Evolutionary conservation across 2,113 vertebrate genomes (phyloP), one percentile per base, ranked within the genome.

Genomic region (Protomyctophum bolini): DNA sequence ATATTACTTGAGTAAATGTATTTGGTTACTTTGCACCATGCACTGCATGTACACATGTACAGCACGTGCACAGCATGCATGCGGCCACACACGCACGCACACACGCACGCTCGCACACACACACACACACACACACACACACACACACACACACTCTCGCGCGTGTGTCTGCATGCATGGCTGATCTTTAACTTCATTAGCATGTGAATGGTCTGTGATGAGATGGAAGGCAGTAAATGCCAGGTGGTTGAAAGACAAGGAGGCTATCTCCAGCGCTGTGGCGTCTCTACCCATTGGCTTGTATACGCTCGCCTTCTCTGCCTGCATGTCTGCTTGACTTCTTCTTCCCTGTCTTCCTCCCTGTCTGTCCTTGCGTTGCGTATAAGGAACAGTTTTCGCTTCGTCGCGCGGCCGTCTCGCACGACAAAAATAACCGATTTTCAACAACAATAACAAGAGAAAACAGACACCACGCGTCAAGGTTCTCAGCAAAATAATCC

Each of bases 111-210:
- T 10, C 58, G 33, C 28, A 28, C 15, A 59, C 10, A 59, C 58
- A 41, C 58, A 11, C 58, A 1, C 58, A 59, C 58, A 41, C 67
- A 70, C 66, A 66, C 51, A 8, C 63, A 33, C 47, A 58, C 63
- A 45, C 56, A 21, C 41, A 4, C 66, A 10, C 50, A 50, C 59
- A 50, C 66, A 48, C 67, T 56, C 62, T 15, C 74, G 51, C 59
- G 3, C 33, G 2, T 48, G 55, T 51, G 57, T 70, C 51, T 12
- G 8, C 63, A 74, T 10, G 77, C 85, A 77, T 75, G 77, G 80
- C 47, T 86, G 87, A 82, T 88, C 87, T 90, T 87, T 86, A 85
- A 85, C 87, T 81, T 90, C 85, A 91, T 91, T 91, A 92, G 83
- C 89, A 91, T 91, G 85, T 91, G 74, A 92, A 90, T 86, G 72